Base-by-base conservation (phyloP, 2,797 vertebrate genomes). In the Gadopsis marmoratus region DNA sequence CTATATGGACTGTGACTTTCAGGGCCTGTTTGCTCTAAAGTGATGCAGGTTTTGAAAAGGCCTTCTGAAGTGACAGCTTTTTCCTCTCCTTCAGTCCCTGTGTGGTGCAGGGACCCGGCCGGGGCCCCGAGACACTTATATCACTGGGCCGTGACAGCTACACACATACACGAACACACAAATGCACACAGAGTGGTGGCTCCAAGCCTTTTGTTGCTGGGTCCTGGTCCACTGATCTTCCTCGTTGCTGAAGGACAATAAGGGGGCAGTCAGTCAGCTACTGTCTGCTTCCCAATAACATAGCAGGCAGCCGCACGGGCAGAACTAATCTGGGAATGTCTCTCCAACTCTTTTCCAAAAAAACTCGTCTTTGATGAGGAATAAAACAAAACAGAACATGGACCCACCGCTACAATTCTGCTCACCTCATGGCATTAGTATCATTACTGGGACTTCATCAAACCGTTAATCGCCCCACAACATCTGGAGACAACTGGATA, bases 241-340 rank as follows among this genome's bases (percentile, higher is more conserved):
- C 89, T 79, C 85, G 92, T 93, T 92, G 87, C 93, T 81, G 82
- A 82, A 90, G 91, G 89, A 97, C 95, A 97, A 97, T 94, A 84
- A 93, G 90, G 91, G 94, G 91, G 94, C 92, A 92, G 84, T 81
- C 89, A 87, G 81, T 81, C 87, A 86, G 87, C 87, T 93, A 93
- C 95, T 95, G 96, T 95, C 94, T 91, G 91, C 90, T 90, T 89
- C 95, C 88, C 91, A 94, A 89, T 95, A 94, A 92, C 96, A 96
- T 95, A 94, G 95, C 94, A 68, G 93, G 93, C 88, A 90, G 92
- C 93, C 95, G 94, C 90, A 88, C 82, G 90, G 93, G 96, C 95
- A 96, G 95, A 97, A 96, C 97, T 96, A 97, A 97, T 97, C 96
- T 95, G 90, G 83, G 89, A 95, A 96, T 93, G 89, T 93, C 94